These are phyloP conservation scores for Drosophila asahinai DNA, from an alignment of 1,140 invertebrate genomes.

Conservation along the genomic window DNA sequence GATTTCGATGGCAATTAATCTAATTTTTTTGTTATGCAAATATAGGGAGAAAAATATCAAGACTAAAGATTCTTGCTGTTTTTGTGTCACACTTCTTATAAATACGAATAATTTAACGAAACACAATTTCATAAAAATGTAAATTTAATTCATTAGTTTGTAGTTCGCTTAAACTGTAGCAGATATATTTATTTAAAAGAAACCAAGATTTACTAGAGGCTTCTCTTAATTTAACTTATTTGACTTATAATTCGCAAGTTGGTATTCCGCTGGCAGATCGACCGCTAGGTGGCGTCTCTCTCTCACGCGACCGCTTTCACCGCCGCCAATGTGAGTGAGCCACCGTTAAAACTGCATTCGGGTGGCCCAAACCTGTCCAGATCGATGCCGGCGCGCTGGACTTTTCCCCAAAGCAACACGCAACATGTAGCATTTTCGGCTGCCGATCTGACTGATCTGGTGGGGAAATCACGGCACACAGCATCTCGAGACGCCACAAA, in stretches of 20 bases:
- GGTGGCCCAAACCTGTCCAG: constrained; percentile 33
- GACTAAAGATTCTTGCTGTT: not conserved
- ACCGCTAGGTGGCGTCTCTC: not conserved
- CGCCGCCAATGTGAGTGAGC: constrained; percentile 2
- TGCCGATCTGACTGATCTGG: not conserved
- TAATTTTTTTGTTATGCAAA: constrained; percentile 3
- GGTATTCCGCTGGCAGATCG: not conserved
- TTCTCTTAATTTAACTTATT: not conserved
- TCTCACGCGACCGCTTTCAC: constrained; percentile 30
- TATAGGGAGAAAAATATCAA: not conserved
- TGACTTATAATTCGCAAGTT: constrained; percentile 12
- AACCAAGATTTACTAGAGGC: not conserved
- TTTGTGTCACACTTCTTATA: too few relatives aligned
- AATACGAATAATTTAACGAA: too few relatives aligned
- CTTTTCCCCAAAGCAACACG: constrained; percentile 26
- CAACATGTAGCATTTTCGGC: constrained; percentile 32
- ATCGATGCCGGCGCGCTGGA: constrained; percentile 35
- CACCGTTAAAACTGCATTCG: constrained; percentile 29
- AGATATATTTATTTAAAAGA: too few relatives aligned
- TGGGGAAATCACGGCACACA: constrained; percentile 20
- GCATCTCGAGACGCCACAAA: constrained; percentile 1
- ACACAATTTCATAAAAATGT: too few relatives aligned
- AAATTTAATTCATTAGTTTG: too few relatives aligned
- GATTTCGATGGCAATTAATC: constrained; percentile 4
- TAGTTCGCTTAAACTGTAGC: too few relatives aligned